Evolutionary conservation across 2,888 invertebrate genomes (phyloP).

Genomic region (Cryptocheilus praepositus): DNA sequence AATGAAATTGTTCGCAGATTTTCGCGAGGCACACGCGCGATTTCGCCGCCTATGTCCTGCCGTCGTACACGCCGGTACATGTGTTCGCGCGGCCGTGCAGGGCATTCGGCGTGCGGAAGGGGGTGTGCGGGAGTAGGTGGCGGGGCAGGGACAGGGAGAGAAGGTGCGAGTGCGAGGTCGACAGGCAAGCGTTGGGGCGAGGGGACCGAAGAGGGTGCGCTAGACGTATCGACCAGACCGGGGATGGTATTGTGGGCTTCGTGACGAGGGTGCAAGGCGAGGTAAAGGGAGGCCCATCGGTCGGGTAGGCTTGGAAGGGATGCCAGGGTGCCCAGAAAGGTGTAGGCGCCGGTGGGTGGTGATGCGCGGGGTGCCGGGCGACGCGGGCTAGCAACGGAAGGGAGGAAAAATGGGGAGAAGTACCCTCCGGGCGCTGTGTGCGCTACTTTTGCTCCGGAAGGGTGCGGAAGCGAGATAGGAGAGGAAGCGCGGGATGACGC

Average conservation of each 20-base stretch:
- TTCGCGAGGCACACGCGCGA: not conserved
- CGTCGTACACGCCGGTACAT: not conserved
- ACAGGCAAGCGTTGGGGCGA: constrained; percentile 27
- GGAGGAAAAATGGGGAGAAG: constrained; percentile 16
- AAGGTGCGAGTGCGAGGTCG: not conserved
- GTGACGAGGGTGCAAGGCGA: constrained; percentile 32
- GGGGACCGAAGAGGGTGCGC: constrained; percentile 45
- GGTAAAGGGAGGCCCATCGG: not conserved
- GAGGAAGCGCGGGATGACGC: not conserved
- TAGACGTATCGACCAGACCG: constrained; percentile 71
- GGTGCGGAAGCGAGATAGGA: constrained; percentile 63
- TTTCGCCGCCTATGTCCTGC: not conserved
- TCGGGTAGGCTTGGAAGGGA: not conserved
- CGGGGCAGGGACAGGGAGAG: constrained; percentile 8
- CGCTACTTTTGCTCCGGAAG: constrained; percentile 61
- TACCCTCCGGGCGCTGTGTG: constrained; percentile 57
- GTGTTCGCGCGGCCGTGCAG: constrained; percentile 20
- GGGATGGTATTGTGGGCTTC: constrained; percentile 54
- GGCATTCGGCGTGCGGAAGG: not conserved
- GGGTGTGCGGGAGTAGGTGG: not conserved
- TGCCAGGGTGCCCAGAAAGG: not conserved
- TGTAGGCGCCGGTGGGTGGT: constrained; percentile 1
- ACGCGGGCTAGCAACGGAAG: constrained; percentile 21
- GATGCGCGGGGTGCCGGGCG: constrained; percentile 7
- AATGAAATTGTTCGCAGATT: too few species aligned